phyloP scores from a whole-genome alignment of 2,113 vertebrate genomes.

The Anguilla rostrata region DNA sequence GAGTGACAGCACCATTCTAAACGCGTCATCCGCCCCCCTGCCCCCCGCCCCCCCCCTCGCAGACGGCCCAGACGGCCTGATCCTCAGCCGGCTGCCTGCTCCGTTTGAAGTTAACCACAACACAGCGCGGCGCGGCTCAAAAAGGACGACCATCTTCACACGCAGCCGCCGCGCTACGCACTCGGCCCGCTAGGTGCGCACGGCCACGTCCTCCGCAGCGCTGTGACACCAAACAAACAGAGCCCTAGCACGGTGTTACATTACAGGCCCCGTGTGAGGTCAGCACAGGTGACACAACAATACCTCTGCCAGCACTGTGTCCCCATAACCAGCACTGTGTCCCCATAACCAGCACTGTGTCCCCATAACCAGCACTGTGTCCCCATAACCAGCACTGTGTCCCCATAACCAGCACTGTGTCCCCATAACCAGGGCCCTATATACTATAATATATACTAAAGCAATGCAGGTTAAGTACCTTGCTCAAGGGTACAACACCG shows the following conservation, averaged over 20 bases:
- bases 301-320: not conserved
- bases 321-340: not conserved
- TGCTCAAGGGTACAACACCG: too few relatives aligned
- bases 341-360: not conserved
- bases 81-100: slow-evolving; percentile 20
- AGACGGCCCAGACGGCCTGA: slow-evolving; percentile 25
- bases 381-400: too few relatives aligned
- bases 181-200: slow-evolving; percentile 30
- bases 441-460: not conserved
- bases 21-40: not conserved
- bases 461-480: too few relatives aligned
- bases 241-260: too few relatives aligned
- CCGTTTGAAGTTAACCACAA: slow-evolving; percentile 40
- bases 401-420: too few relatives aligned
- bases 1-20: not conserved
- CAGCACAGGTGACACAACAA: not conserved
- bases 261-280: not conserved
- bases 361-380: too few relatives aligned
- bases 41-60: not conserved
- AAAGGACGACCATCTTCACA: slow-evolving; percentile 11
- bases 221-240: too few relatives aligned
- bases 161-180: not conserved
- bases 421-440: not conserved
- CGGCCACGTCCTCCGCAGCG: too few relatives aligned
- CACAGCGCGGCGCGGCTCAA: slow-evolving; percentile 24